These are phyloP conservation scores for Pseudochirops corinnae DNA, from an alignment of 2,797 vertebrate genomes.

Conservation along the genomic window DNA sequence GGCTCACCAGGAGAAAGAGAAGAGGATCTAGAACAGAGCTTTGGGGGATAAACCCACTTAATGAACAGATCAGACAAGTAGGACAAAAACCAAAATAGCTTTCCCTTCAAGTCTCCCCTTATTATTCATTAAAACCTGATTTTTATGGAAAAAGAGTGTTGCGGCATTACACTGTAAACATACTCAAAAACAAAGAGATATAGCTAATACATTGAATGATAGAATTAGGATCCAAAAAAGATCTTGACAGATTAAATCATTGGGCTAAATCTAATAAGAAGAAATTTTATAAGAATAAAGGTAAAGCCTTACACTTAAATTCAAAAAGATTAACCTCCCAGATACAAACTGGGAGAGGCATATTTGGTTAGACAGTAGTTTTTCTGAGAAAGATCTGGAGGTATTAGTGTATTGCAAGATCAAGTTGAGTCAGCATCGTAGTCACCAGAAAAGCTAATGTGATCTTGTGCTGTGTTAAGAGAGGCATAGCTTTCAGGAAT, in stretches of 20 bases:
- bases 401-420: background rate
- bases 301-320: background rate
- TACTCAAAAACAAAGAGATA: background rate
- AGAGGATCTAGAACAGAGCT: background rate
- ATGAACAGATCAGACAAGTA: background rate
- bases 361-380: background rate
- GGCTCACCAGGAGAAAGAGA: background rate
- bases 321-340: background rate
- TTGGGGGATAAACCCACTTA: background rate
- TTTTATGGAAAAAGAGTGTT: background rate
- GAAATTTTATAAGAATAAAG: background rate
- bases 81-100: background rate
- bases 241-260: background rate
- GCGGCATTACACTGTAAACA: background rate
- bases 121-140: background rate
- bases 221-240: background rate
- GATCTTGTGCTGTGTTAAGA: background rate
- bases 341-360: background rate
- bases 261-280: background rate
- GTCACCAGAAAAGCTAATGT: background rate
- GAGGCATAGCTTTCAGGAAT: background rate
- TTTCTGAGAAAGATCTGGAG: background rate
- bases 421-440: background rate
- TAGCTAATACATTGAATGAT: background rate
- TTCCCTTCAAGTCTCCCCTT: background rate